These are phyloP conservation scores for Athene cunicularia DNA, from an alignment of 2,113 vertebrate genomes.

Conservation along the genomic window DNA sequence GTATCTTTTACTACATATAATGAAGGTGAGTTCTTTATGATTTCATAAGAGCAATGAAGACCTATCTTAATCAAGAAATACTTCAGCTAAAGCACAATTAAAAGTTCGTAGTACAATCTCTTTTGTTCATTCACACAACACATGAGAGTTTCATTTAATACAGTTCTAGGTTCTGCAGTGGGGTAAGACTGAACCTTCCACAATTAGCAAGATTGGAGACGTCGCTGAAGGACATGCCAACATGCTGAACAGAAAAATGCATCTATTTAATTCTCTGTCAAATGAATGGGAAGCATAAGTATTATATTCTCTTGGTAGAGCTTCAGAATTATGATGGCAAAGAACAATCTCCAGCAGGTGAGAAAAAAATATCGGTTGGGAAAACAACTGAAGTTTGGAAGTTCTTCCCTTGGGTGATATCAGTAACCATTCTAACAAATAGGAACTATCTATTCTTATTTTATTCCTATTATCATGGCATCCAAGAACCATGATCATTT, in stretches of 20 bases:
- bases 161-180: background rate
- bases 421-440: background rate
- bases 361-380: background rate
- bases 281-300: background rate
- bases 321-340: background rate
- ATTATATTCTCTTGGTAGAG: background rate
- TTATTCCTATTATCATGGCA: background rate
- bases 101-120: background rate
- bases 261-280: background rate
- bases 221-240: background rate
- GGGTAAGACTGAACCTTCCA: background rate
- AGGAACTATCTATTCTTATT: background rate
- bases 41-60: background rate
- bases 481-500: background rate
- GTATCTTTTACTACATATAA: background rate
- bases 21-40: background rate
- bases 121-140: background rate
- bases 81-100: background rate
- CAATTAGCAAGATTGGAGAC: background rate
- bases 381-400: slow-evolving; percentile 38
- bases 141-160: background rate
- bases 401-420: background rate
- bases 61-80: background rate
- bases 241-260: background rate
- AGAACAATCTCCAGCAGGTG: background rate